A percentile compares a stretch with the other conserved stretches of the same genome.
Evolutionary conservation across 2,888 invertebrate species (phyloP).

Genomic region (Tetramorium bicarinatum): DNA sequence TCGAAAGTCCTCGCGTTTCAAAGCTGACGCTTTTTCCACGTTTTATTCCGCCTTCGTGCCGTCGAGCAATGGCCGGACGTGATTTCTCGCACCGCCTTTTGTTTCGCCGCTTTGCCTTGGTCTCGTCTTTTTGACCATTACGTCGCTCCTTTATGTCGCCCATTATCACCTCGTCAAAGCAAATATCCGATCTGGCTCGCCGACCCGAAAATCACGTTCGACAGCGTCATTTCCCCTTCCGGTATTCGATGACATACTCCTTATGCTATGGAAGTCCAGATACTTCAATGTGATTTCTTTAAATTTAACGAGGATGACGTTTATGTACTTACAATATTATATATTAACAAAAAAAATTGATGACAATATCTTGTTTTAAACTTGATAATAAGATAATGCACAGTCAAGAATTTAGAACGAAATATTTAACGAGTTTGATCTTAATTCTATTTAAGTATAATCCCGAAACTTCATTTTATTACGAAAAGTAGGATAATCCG

Average conservation of each 20-base stretch:
- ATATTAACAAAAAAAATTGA: neutral
- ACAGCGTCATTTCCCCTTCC: conserved; percentile 80
- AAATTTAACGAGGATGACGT: neutral
- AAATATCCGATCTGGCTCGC: conserved; percentile 77
- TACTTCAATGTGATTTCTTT: neutral
- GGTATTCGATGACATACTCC: conserved; percentile 52
- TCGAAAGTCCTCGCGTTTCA: conserved; percentile 62
- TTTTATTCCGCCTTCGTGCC: conserved; percentile 65
- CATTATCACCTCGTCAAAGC: conserved; percentile 76
- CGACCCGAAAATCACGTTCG: conserved; percentile 74
- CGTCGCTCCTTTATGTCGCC: conserved; percentile 40
- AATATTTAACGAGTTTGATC: neutral
- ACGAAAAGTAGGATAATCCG: neutral
- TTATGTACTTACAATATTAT: neutral
- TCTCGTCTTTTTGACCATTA: conserved; percentile 49
- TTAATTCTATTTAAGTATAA: neutral
- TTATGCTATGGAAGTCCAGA: neutral
- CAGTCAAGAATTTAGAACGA: neutral
- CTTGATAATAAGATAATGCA: neutral
- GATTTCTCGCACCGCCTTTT: conserved; percentile 62
- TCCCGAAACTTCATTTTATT: conserved; percentile 1
- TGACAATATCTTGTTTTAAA: neutral
- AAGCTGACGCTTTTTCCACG: conserved; percentile 62
- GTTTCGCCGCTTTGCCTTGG: conserved; percentile 58
- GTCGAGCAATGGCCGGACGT: conserved; percentile 72